A percentile compares a stretch with the other conserved stretches of the same genome.
phyloP scores from a whole-genome alignment of 2,113 vertebrate species.

The Polypterus senegalus region DNA sequence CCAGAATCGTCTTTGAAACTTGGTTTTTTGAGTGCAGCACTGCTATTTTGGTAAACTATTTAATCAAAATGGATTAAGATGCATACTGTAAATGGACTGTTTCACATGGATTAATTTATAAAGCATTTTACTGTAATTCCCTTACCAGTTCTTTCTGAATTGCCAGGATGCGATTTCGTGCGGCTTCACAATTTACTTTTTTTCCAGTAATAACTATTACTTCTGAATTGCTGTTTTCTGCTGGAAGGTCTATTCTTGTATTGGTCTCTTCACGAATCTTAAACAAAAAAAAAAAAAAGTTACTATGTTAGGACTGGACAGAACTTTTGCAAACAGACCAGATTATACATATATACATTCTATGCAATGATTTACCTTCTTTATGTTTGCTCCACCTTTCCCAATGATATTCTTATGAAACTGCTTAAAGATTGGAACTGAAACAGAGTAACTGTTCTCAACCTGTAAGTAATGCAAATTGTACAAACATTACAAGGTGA shows the following conservation, averaged over 20 bases:
- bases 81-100: no score
- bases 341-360: not conserved
- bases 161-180: slow-evolving; percentile 75
- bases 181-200: slow-evolving; percentile 86
- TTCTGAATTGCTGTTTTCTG: slow-evolving; percentile 95
- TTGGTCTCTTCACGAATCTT: slow-evolving; percentile 97
- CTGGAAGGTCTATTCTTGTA: slow-evolving; percentile 95
- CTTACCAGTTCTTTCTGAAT: slow-evolving; percentile 94
- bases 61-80: no score
- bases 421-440: slow-evolving; percentile 96
- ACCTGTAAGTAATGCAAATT: slow-evolving; percentile 47
- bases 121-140: not conserved
- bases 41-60: no score
- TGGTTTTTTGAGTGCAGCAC: no score
- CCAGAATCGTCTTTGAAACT: no score
- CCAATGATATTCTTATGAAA: slow-evolving; percentile 99
- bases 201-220: slow-evolving; percentile 97
- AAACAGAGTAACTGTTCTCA: slow-evolving; percentile 90
- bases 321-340: not conserved
- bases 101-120: not conserved
- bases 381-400: slow-evolving; percentile 96
- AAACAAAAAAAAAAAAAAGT: not conserved
- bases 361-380: slow-evolving; percentile 64
- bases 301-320: not conserved
- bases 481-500: slow-evolving; percentile 62